Conservation (phyloP, 53 echinoderm and acorn worm species). For the Zoroaster sp. region DNA sequence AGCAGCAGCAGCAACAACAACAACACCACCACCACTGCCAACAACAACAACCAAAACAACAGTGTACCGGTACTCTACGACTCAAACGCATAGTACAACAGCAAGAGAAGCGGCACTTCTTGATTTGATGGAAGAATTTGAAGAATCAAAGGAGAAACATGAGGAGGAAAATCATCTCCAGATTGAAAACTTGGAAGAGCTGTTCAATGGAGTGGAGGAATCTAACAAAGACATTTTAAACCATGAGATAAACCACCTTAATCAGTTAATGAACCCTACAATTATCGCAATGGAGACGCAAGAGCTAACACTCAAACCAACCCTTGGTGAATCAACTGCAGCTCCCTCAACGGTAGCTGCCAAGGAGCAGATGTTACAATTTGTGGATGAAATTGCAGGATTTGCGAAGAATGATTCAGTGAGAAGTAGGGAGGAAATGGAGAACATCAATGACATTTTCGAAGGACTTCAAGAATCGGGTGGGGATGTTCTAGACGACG, state of each 20-base stretch:
- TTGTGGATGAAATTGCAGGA: background rate
- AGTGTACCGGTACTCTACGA: background rate
- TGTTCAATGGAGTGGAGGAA: background rate
- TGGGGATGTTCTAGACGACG: background rate
- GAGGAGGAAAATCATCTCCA: background rate
- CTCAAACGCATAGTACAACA: background rate
- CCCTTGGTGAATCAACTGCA: background rate
- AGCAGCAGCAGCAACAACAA: background rate
- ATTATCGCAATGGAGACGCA: background rate
- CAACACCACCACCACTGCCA: too few species aligned
- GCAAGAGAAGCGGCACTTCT: background rate
- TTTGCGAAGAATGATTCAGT: background rate
- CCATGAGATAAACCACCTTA: background rate
- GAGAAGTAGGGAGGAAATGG: background rate
- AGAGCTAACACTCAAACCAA: background rate
- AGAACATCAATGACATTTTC: background rate
- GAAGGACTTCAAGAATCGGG: background rate
- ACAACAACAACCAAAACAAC: background rate
- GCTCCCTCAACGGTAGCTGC: background rate
- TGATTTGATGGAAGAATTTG: background rate
- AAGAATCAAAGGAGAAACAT: background rate
- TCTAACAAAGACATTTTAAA: background rate
- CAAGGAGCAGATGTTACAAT: background rate
- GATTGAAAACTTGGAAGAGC: background rate
- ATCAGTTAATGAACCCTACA: constrained; percentile 1